A percentile compares a stretch with the other conserved stretches of the same genome.
Conservation (phyloP, 2,113 vertebrate species). For the Narcine bancroftii region DNA sequence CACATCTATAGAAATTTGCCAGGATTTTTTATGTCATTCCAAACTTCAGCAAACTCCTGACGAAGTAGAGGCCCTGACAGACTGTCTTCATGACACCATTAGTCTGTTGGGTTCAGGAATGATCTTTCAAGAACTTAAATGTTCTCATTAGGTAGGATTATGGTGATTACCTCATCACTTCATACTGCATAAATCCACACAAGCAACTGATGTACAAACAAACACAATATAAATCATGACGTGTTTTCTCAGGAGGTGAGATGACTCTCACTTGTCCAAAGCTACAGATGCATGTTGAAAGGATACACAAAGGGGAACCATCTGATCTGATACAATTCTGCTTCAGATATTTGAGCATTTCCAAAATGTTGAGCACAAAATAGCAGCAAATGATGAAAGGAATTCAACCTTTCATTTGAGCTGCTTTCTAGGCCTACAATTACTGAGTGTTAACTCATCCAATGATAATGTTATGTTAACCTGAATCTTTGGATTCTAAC, state of each 20-base stretch:
- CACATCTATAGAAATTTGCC: too few species aligned
- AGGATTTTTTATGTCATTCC: too few species aligned
- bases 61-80: too few species aligned
- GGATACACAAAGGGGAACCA: neutral
- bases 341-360: neutral
- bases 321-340: neutral
- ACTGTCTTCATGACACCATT: too few species aligned
- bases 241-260: neutral
- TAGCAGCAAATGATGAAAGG: neutral
- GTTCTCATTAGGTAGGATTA: neutral
- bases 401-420: neutral
- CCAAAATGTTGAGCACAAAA: neutral
- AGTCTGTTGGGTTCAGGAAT: too few species aligned
- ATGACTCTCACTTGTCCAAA: neutral
- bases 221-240: neutral
- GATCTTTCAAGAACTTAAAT: too few species aligned
- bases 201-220: neutral
- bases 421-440: neutral
- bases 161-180: neutral
- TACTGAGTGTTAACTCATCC: neutral
- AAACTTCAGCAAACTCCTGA: too few species aligned
- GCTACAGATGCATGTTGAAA: neutral
- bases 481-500: too few species aligned
- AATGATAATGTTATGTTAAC: slow-evolving; percentile 10
- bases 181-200: neutral